Base-by-base conservation (phyloP, 2,797 vertebrate genomes). In the Trachurus trachurus region DNA sequence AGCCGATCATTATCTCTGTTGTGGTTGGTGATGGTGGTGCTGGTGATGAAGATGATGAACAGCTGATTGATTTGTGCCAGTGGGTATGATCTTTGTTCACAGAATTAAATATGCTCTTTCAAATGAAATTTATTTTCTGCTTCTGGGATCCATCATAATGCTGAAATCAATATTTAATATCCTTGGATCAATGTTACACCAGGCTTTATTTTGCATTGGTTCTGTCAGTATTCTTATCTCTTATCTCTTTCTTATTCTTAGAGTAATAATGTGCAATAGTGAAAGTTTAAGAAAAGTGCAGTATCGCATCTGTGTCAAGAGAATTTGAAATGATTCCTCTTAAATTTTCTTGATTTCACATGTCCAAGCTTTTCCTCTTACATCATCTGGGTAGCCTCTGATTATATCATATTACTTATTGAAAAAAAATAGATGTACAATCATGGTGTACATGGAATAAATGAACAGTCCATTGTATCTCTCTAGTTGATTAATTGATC, bases 131-230 rank as follows among this genome's bases (percentile, higher is more conserved):
- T 89, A 80, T 89, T 91, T 90, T 89, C 80, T 49, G 78, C 90
- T 83, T 80, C 77, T 86, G 81, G 90, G 81, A 92, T 90, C 84
- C 84, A 80, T 88, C 85, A 87, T 90, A 80, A 91, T 90, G 81
- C 76, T 77, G 15, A 71, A 89, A 94, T 95, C 94, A 91, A 95
- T 95, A 94, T 94, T 94, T 95, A 94, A 95, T 95, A 95, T 93
- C 81, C 61, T 83, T 26, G 57, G 81, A 94, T 95, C 93, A 86
- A 94, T 94, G 64, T 65, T 63, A 76, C 21, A 42, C 83, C 68
- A 84, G 76, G 67, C 82, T 91, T 90, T 89, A 65, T 71, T 90
- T 88, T 90, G 78, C 87, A 90, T 89, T 2, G 67, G 73, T 79
- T 83, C 76, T 71, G 78, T 88, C 87, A 81, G 74, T 78, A 80